phyloP scores from a whole-genome alignment of 2,113 vertebrate species.

The Oncorhynchus mykiss region DNA sequence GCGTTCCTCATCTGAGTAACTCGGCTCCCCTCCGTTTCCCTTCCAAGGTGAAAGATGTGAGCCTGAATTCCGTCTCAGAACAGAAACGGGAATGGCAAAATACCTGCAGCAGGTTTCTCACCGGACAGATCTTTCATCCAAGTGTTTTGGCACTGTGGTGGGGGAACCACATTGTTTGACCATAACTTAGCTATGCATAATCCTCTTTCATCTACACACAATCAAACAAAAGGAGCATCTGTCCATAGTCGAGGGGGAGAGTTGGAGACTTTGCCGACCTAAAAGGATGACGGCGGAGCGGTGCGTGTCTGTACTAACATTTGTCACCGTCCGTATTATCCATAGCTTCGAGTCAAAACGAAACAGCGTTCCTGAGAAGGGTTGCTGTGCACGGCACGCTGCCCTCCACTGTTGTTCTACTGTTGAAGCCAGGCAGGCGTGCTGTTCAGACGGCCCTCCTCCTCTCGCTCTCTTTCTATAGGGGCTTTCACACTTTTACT shows the following conservation, averaged over 20 bases:
- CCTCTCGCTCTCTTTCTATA: constrained; percentile 58
- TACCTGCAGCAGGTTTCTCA: constrained; percentile 62
- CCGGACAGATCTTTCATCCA: constrained; percentile 55
- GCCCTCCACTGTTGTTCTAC: no score
- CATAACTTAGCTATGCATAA: constrained; percentile 69
- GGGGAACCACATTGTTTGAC: constrained; percentile 50
- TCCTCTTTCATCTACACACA: constrained; percentile 71
- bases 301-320: constrained; percentile 70
- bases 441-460: constrained; percentile 16
- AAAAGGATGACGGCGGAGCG: constrained; percentile 60
- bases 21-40: constrained; percentile 62
- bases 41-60: constrained; percentile 19
- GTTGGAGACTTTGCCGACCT: constrained; percentile 33
- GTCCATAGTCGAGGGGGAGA: constrained; percentile 46
- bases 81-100: constrained; percentile 49
- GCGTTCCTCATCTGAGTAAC: constrained; percentile 41
- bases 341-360: constrained; percentile 74
- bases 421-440: no score
- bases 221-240: constrained; percentile 60
- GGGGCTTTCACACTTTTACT: constrained; percentile 70
- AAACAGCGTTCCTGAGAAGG: constrained; percentile 69
- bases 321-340: constrained; percentile 71
- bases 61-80: neutral
- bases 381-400: constrained; percentile 34
- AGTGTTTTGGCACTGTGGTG: constrained; percentile 58